Evolutionary conservation across 2,797 vertebrate genomes (phyloP).

Genomic region (Microcaecilia unicolor): DNA sequence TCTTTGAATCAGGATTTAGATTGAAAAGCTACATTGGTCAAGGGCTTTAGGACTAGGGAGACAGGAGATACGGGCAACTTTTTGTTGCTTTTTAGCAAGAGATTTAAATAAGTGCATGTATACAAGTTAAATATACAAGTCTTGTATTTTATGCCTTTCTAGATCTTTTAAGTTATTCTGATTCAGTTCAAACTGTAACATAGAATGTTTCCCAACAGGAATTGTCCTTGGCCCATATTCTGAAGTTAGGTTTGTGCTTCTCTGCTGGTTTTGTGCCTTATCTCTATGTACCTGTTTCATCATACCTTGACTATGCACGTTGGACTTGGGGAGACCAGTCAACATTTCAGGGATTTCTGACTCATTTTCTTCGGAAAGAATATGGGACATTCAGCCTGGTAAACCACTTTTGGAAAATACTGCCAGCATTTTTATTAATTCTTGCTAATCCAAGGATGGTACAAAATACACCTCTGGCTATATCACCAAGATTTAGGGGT

Average conservation of each 20-base stretch:
- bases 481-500: too few species aligned
- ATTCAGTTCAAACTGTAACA: constrained; percentile 34
- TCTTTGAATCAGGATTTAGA: too few species aligned
- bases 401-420: too few species aligned
- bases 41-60: too few species aligned
- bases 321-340: constrained; percentile 99
- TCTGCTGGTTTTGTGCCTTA: constrained; percentile 79
- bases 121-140: too few species aligned
- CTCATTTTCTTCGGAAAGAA: constrained; percentile 87
- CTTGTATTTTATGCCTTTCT: constrained; percentile 47
- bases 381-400: constrained; percentile 92
- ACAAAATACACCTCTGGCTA: too few species aligned
- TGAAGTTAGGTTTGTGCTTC: constrained; percentile 67
- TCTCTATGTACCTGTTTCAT: constrained; percentile 81
- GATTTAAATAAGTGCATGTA: too few species aligned
- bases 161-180: constrained; percentile 42
- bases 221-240: constrained; percentile 51
- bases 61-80: too few species aligned
- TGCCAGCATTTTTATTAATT: too few species aligned
- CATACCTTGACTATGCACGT: constrained; percentile 72
- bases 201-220: constrained; percentile 61
- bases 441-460: too few species aligned
- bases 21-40: too few species aligned
- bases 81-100: too few species aligned
- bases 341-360: constrained; percentile 74